phyloP scores from a whole-genome alignment of 2,113 vertebrate species.

The Silurus asotus region DNA sequence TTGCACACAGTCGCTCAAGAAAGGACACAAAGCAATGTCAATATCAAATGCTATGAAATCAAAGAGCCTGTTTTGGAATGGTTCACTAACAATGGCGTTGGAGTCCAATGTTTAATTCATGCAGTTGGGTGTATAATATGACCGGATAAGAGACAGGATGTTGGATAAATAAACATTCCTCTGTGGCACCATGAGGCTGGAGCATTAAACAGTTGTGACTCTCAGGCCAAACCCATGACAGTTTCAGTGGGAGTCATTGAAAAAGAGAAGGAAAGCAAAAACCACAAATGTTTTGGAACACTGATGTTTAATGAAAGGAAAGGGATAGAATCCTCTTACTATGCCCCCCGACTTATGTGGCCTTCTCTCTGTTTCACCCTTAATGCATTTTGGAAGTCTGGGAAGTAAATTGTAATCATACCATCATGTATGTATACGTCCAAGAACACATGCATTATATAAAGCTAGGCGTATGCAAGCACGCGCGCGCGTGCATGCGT shows the following conservation, averaged over 20 bases:
- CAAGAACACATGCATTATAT: background rate
- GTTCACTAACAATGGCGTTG: slow-evolving; percentile 35
- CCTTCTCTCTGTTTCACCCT: background rate
- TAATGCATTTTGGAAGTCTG: background rate
- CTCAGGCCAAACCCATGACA: slow-evolving; percentile 45
- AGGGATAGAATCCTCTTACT: slow-evolving; percentile 29
- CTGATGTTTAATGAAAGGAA: slow-evolving; percentile 45
- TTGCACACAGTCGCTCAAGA: background rate
- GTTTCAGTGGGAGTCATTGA: slow-evolving; percentile 43
- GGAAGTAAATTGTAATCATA: slow-evolving; percentile 21
- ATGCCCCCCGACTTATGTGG: slow-evolving; percentile 5
- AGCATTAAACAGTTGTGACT: slow-evolving; percentile 44
- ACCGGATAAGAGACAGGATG: slow-evolving; percentile 53
- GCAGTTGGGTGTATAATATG: slow-evolving; percentile 43
- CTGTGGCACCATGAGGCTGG: slow-evolving; percentile 48
- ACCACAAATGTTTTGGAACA: slow-evolving; percentile 47
- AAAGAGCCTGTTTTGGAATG: slow-evolving; percentile 27
- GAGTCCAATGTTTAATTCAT: slow-evolving; percentile 52
- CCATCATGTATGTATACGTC: background rate
- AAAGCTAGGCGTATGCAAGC: background rate
- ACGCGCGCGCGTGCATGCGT: background rate
- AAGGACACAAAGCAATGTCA: slow-evolving; percentile 12
- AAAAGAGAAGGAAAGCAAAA: slow-evolving; percentile 40
- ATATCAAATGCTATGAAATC: slow-evolving; percentile 33
- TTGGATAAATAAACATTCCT: slow-evolving; percentile 55